phyloP scores from a whole-genome alignment of 1,140 invertebrate species.

The Eriosoma lanigerum region DNA sequence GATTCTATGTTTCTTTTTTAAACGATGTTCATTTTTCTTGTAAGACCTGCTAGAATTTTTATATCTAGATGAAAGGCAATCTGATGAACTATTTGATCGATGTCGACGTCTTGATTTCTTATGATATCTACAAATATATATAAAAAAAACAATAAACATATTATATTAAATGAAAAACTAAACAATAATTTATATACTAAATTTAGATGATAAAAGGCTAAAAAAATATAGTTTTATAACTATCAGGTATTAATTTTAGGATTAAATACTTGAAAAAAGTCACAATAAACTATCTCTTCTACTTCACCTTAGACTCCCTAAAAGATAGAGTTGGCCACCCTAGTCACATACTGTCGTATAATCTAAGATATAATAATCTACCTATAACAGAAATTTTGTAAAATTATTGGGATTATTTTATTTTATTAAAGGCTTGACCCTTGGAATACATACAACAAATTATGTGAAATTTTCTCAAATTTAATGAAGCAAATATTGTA shows the following conservation, averaged over 20 bases:
- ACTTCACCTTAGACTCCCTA: too few relatives aligned
- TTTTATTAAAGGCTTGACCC: too few relatives aligned
- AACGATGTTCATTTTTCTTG: background rate
- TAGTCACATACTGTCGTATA: too few relatives aligned
- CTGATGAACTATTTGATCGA: slow-evolving; percentile 21
- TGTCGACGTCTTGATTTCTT: slow-evolving; percentile 21
- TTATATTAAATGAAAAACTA: background rate
- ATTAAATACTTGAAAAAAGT: too few relatives aligned
- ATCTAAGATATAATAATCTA: too few relatives aligned
- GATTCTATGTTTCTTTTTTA: slow-evolving; percentile 18
- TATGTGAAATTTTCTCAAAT: too few relatives aligned
- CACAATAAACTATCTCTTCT: too few relatives aligned
- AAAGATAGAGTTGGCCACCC: too few relatives aligned
- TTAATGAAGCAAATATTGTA: too few relatives aligned
- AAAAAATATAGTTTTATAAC: background rate
- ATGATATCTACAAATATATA: background rate
- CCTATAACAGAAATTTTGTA: too few relatives aligned
- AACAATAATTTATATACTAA: background rate
- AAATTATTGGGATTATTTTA: too few relatives aligned
- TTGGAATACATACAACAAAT: too few relatives aligned
- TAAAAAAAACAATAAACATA: background rate
- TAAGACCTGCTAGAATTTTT: background rate
- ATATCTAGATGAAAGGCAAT: slow-evolving; percentile 10
- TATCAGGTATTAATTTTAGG: background rate
- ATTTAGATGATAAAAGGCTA: background rate